These are phyloP conservation scores for Exocentrus adspersus DNA, from an alignment of 2,888 invertebrate species.

Conservation along the genomic window DNA sequence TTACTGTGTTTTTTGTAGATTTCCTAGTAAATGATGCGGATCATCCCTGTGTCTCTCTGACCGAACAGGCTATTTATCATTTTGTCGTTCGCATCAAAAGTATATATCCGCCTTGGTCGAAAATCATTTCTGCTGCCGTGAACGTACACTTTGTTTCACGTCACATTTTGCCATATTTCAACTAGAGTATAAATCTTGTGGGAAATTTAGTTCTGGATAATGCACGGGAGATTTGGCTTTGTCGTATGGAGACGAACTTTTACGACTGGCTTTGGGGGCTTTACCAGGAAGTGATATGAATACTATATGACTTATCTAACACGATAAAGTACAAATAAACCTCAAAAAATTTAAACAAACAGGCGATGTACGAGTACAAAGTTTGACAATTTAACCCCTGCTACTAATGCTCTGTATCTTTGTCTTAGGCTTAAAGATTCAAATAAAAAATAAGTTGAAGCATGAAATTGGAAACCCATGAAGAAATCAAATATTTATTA, in stretches of 20 bases:
- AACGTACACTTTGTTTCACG: background rate
- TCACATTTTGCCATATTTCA: constrained; percentile 6
- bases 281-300: too few species aligned
- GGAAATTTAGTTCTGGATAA: constrained; percentile 1
- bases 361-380: too few species aligned
- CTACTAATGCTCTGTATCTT: too few species aligned
- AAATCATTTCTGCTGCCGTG: background rate
- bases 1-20: background rate
- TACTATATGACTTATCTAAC: too few species aligned
- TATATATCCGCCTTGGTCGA: background rate
- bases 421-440: too few species aligned
- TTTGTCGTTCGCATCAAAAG: background rate
- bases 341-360: too few species aligned
- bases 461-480: too few species aligned
- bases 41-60: background rate
- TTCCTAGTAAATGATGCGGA: constrained; percentile 1
- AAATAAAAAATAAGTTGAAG: too few species aligned
- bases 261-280: background rate
- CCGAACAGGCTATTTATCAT: background rate
- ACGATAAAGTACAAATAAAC: too few species aligned
- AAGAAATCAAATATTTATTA: too few species aligned
- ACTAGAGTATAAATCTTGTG: constrained; percentile 1
- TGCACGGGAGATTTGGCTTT: background rate
- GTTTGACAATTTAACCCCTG: too few species aligned
- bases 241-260: background rate